phyloP scores from a whole-genome alignment of 2,113 vertebrate species.

The Xenotilapia longispinis region DNA sequence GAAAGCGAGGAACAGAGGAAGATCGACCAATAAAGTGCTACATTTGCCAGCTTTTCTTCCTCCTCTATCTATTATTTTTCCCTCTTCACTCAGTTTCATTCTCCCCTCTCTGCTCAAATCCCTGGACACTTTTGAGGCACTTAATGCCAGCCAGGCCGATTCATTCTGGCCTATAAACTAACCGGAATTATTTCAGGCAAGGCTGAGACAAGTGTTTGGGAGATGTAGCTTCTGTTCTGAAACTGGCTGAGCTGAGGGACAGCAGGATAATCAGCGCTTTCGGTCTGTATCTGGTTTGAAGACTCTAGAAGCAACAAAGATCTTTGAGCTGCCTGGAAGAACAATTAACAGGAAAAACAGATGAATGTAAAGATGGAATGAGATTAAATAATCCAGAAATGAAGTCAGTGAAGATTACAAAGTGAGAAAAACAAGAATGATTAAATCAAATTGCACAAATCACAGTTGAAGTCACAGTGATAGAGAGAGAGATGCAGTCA shows the following conservation, averaged over 20 bases:
- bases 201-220: conserved; percentile 67
- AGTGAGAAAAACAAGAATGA: neutral
- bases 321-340: neutral
- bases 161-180: conserved; percentile 49
- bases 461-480: neutral
- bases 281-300: conserved; percentile 8
- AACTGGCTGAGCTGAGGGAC: neutral
- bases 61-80: neutral
- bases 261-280: neutral
- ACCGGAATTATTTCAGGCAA: conserved; percentile 72
- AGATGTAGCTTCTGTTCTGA: conserved; percentile 49
- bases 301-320: neutral
- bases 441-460: neutral
- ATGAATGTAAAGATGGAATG: neutral
- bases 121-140: conserved; percentile 57
- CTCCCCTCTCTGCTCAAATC: conserved; percentile 53
- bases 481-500: neutral
- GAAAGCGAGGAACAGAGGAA: neutral
- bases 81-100: neutral
- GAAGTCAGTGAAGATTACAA: neutral
- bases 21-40: conserved; percentile 2
- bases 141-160: conserved; percentile 67
- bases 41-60: neutral
- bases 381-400: neutral
- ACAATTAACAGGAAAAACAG: neutral